Evolutionary conservation across 2,113 vertebrate species (phyloP).

Genomic region (Cercocebus atys): DNA sequence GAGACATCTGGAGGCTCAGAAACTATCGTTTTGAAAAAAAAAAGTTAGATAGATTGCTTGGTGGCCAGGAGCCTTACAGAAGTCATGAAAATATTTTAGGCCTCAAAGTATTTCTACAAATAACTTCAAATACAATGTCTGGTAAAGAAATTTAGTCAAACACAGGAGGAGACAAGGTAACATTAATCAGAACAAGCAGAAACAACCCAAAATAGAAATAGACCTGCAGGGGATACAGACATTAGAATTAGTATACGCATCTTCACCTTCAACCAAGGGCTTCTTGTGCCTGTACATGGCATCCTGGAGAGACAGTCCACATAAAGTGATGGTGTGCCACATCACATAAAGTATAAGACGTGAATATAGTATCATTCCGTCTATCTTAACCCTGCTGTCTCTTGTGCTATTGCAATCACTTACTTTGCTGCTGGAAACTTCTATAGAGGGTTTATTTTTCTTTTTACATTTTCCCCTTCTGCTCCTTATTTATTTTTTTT

Average conservation of each 20-base stretch:
- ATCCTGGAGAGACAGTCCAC: background rate
- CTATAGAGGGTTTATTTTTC: background rate
- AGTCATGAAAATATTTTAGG: background rate
- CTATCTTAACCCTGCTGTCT: background rate
- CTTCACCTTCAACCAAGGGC: background rate
- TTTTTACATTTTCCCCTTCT: background rate
- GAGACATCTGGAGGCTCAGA: background rate
- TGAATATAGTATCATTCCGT: fast-evolving
- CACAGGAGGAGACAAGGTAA: background rate
- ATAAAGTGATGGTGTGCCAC: fast-evolving
- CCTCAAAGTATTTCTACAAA: background rate
- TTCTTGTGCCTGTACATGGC: background rate
- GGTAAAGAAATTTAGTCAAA: background rate
- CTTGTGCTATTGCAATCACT: too few relatives aligned
- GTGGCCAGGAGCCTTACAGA: background rate
- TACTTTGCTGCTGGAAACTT: background rate
- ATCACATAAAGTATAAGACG: background rate
- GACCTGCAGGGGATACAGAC: background rate
- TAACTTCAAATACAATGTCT: background rate
- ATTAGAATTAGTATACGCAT: background rate
- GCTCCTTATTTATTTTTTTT: too few relatives aligned
- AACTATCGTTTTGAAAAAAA: background rate
- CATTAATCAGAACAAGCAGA: background rate
- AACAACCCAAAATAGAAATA: background rate
- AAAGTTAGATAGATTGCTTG: background rate